These are phyloP conservation scores for Coptotermes formosanus DNA, from an alignment of 1,140 invertebrate genomes.

Conservation along the genomic window DNA sequence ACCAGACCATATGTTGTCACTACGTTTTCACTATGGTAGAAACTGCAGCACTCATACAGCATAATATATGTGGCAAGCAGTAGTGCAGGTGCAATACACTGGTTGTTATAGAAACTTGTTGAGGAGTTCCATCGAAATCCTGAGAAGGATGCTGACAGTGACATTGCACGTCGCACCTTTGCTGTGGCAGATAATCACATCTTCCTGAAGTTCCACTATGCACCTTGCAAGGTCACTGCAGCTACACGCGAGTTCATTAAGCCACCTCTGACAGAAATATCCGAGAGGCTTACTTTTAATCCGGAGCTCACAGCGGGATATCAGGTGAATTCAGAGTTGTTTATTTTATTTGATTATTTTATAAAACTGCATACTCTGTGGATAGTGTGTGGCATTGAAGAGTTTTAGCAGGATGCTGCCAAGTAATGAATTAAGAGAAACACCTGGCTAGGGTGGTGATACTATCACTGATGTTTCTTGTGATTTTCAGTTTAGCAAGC, in stretches of 20 bases:
- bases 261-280: slow-evolving; percentile 62
- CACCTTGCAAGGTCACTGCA: slow-evolving; percentile 62
- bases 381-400: no score
- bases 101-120: slow-evolving; percentile 50
- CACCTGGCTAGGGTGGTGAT: no score
- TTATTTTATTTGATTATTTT: background rate
- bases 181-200: slow-evolving; percentile 61
- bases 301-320: slow-evolving; percentile 63
- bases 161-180: slow-evolving; percentile 66
- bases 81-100: background rate
- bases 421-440: no score
- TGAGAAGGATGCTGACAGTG: slow-evolving; percentile 52
- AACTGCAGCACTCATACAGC: no score
- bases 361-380: no score
- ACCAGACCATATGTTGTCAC: no score
- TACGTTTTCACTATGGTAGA: no score
- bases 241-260: slow-evolving; percentile 63
- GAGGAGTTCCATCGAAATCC: slow-evolving; percentile 63
- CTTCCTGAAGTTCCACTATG: slow-evolving; percentile 66
- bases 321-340: slow-evolving; percentile 46
- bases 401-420: no score
- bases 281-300: slow-evolving; percentile 59
- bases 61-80: no score
- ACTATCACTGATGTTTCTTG: no score
- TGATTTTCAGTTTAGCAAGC: no score